Conservation (phyloP, 2,888 invertebrate genomes). For the Dryococelus australis region DNA sequence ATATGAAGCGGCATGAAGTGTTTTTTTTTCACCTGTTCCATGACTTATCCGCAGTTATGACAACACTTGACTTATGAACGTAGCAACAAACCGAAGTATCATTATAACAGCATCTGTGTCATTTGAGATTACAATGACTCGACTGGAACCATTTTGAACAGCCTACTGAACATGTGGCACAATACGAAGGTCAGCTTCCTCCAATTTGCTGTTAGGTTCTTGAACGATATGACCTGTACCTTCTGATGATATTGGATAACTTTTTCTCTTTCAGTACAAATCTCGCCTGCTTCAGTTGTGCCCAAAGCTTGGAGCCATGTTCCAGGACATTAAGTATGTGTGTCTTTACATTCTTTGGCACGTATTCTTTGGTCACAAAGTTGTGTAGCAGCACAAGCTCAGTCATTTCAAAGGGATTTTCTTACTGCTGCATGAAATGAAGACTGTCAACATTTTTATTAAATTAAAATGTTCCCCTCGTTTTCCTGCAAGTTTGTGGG, state of each 20-base stretch:
- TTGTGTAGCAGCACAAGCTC: not conserved
- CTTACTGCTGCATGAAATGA: not conserved
- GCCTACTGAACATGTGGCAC: constrained; percentile 20
- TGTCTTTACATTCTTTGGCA: not conserved
- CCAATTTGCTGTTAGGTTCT: constrained; percentile 17
- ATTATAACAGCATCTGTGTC: constrained; percentile 8
- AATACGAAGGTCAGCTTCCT: constrained; percentile 25
- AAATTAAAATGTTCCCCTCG: not conserved
- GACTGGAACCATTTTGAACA: not conserved
- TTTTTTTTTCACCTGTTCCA: constrained; percentile 5
- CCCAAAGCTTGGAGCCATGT: not conserved
- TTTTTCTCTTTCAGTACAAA: not conserved
- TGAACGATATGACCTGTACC: not conserved
- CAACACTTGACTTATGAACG: constrained; percentile 4
- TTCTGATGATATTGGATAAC: too few species aligned
- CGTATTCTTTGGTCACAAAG: not conserved
- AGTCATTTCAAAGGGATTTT: not conserved
- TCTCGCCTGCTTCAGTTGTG: not conserved
- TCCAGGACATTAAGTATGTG: not conserved
- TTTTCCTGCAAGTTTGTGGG: not conserved
- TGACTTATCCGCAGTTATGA: not conserved
- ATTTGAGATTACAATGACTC: not conserved
- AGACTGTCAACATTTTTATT: constrained; percentile 2
- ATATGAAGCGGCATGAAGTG: not conserved
- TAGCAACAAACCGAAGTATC: constrained; percentile 4